phyloP scores from a whole-genome alignment of 2,113 vertebrate genomes.

The Malurus cyaneus region DNA sequence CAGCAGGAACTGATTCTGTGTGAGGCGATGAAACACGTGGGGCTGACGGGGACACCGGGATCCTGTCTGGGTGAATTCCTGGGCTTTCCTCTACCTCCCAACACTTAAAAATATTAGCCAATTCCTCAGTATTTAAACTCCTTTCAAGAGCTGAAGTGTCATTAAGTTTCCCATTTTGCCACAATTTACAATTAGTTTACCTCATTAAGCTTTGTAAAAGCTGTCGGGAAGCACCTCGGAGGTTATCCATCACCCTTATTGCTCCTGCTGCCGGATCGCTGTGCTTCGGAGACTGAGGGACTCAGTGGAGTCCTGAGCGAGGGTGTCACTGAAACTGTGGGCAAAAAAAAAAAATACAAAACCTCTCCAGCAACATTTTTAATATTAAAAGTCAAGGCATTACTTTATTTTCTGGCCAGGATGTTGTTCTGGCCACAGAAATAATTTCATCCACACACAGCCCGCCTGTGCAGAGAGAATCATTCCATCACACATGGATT shows the following conservation, averaged over 20 bases:
- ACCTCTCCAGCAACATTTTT: no score
- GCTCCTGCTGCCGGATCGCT: background rate
- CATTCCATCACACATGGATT: no score
- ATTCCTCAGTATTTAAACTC: conserved; percentile 19
- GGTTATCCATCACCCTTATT: background rate
- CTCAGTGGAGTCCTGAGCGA: fast-evolving
- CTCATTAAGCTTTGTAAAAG: conserved; percentile 52
- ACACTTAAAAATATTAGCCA: background rate
- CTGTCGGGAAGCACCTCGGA: conserved; percentile 13
- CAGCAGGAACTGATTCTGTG: fast-evolving
- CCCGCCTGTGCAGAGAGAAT: no score
- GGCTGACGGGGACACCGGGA: fast-evolving
- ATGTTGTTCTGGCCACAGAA: no score
- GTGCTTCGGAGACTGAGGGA: background rate
- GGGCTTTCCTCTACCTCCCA: background rate
- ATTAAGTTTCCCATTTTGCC: conserved; percentile 55
- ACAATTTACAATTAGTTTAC: conserved; percentile 68
- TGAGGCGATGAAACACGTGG: fast-evolving
- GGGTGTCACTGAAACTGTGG: no score
- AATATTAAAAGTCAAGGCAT: no score
- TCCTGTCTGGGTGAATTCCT: fast-evolving
- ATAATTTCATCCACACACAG: no score
- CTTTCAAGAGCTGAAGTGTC: conserved; percentile 52
- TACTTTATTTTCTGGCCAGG: no score
- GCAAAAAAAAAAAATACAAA: no score